Conservation (phyloP, 2,797 vertebrate genomes). For the Pitangus sulphuratus region DNA sequence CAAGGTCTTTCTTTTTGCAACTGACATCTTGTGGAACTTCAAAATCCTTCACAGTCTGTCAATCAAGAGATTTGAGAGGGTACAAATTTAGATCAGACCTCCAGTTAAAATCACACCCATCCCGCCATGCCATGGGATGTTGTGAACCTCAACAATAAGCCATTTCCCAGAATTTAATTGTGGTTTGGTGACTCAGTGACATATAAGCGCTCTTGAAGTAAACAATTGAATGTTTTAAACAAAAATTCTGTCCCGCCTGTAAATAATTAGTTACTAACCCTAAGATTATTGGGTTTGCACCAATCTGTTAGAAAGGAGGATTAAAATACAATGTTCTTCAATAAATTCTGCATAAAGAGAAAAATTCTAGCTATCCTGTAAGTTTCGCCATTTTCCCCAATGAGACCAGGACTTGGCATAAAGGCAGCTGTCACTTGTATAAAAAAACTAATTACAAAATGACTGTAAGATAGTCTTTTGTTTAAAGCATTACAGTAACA, state of each 20-base stretch:
- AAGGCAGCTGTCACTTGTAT: constrained; percentile 19
- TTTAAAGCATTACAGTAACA: background rate
- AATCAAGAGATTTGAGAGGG: background rate
- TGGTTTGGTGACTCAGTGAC: constrained; percentile 67
- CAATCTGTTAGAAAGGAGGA: background rate
- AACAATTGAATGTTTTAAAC: constrained; percentile 13
- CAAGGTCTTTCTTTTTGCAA: background rate
- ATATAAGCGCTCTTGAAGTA: constrained; percentile 40
- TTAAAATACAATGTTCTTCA: background rate
- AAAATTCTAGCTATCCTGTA: constrained; percentile 35
- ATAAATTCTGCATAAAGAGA: background rate
- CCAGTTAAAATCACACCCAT: constrained; percentile 11
- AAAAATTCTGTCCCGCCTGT: background rate
- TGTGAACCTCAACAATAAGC: constrained; percentile 19
- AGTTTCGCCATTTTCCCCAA: constrained; percentile 42
- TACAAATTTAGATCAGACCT: background rate
- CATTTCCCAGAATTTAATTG: constrained; percentile 53
- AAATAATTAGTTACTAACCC: constrained; percentile 48
- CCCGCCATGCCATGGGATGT: background rate
- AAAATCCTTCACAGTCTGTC: background rate
- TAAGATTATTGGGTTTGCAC: background rate
- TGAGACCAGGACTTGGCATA: constrained; percentile 8
- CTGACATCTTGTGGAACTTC: constrained; percentile 49
- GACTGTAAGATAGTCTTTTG: background rate
- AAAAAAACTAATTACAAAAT: constrained; percentile 29